Conservation (phyloP, 1,140 invertebrate genomes). For the Drosophila sp. region DNA sequence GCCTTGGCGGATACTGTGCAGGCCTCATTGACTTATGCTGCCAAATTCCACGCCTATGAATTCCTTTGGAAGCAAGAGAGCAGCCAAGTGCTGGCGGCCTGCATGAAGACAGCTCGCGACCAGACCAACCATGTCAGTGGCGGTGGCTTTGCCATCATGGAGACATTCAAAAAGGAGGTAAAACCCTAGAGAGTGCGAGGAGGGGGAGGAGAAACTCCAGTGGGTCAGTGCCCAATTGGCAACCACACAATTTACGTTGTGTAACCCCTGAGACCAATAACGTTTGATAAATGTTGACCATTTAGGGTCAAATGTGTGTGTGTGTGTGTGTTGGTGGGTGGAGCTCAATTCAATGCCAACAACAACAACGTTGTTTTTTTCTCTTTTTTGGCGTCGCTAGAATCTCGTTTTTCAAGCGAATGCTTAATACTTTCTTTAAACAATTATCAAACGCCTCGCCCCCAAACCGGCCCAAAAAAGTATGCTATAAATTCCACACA, state of each 20-base stretch:
- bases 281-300: slow-evolving; percentile 81
- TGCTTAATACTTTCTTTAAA: slow-evolving; percentile 82
- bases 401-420: slow-evolving; percentile 62
- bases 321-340: no score
- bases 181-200: slow-evolving; percentile 22
- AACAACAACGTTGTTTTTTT: neutral
- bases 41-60: slow-evolving; percentile 75
- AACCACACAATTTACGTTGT: slow-evolving; percentile 79
- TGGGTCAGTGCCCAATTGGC: slow-evolving; percentile 69
- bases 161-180: slow-evolving; percentile 81
- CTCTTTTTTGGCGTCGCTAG: slow-evolving; percentile 36
- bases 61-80: slow-evolving; percentile 73
- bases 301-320: slow-evolving; percentile 80
- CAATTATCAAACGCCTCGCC: slow-evolving; percentile 74
- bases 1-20: slow-evolving; percentile 64
- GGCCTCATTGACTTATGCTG: slow-evolving; percentile 67
- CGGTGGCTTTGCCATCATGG: slow-evolving; percentile 76
- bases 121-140: slow-evolving; percentile 58
- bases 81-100: slow-evolving; percentile 55
- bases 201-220: slow-evolving; percentile 29
- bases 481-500: slow-evolving; percentile 67
- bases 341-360: slow-evolving; percentile 36
- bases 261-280: slow-evolving; percentile 82
- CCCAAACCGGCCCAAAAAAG: slow-evolving; percentile 40
- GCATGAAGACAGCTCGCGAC: slow-evolving; percentile 54